Base-by-base conservation (phyloP, 2,888 invertebrate genomes). In the Liposcelis brunnea region DNA sequence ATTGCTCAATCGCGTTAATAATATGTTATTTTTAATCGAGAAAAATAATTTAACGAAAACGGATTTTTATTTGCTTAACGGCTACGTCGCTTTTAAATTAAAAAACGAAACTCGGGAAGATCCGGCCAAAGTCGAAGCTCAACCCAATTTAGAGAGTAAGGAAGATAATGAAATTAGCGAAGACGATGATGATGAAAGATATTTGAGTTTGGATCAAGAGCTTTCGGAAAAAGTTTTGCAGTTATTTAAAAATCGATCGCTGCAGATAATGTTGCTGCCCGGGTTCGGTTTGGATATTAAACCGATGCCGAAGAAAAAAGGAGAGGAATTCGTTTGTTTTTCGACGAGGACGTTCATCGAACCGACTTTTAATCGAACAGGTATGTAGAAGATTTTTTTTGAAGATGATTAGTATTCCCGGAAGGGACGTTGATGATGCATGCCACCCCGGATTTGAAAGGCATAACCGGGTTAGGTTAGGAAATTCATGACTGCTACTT, bases 1-100 rank as follows among this genome's bases (percentile, higher is more conserved):
- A 8, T 43, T 48, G 38, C 33, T 48, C 10, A n/a, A 31, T 11
- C 33, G 37, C 15, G 19, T 46, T n/a, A 38, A 10, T 12, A 10
- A 37, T n/a, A 16, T 45, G 15, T 38, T 45, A 18, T 32, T n/a
- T 15, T 18, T 44, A 19, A 44, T 16, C 11, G 16, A 36, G 19
- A 14, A 15, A n/a, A 4, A 16, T 7, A 16, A 34, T 31, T 42
- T 14, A 31, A 46, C 43, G 19, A 2, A 36, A 10, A 26, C 35
- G 0, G 26, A 26, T 26, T 26, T 43, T 32, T 37, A 45, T n/a
- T 10, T 46, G 19, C 18, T 46, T 35, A 32, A 35, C 14, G 46
- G 48, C 2, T n/a, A 43, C 18, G 33, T 46, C 11, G 31, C 43
- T 12, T 15, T 43, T 11, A 36, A 46, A 35, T 12, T 14, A 12